Base-by-base conservation (phyloP, 2,888 invertebrate species). In the Philhelius pedissequus region DNA sequence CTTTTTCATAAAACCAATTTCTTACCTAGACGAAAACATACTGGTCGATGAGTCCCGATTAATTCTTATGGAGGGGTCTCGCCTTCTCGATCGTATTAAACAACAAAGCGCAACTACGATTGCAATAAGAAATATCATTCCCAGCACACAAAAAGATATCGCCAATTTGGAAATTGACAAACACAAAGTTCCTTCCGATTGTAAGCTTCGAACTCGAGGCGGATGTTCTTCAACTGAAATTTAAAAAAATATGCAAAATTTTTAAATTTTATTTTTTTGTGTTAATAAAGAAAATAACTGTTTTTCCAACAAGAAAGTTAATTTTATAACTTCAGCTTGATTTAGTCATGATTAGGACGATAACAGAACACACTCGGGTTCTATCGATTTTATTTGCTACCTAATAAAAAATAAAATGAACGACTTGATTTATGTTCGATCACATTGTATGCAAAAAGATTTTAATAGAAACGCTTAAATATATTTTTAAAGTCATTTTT, bases 151-250 rank as follows among this genome's bases (percentile, higher is more conserved):
- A 89, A 96, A 96, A 0, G 95, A 94, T 62, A 96, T 92, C 11
- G 96, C 95, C 93, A 96, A 93, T 92, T 95, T 95, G 7, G 95
- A 95, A 15, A 95, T 94, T 9, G 96, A 96, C 86, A 96, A 92
- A 89, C 96, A 96, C 58, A 96, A 93, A 1, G 91, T 91, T 8
- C 91, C 92, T 78, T 91, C 91, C 6, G 90, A 88, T 4, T 87
- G 88, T 20, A 90, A 73, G 0, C 88, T 87, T 0, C 89, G 88
- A 6, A 90, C 87, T 87, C 89, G 86, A 3, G 90, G 89, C 15
- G 89, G 88, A 87, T 90, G 88, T 69, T 91, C 92, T 74, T 91
- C 91, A 35, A 87, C 91, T 91, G 82, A 43, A n/a, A 88, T 8
- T 4, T 27, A n/a, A 64, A 40, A 58, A 35, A 32, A 15, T 20